Evolutionary conservation across 1,140 invertebrate species (phyloP).

Genomic region (Brachionus calyciflorus): DNA sequence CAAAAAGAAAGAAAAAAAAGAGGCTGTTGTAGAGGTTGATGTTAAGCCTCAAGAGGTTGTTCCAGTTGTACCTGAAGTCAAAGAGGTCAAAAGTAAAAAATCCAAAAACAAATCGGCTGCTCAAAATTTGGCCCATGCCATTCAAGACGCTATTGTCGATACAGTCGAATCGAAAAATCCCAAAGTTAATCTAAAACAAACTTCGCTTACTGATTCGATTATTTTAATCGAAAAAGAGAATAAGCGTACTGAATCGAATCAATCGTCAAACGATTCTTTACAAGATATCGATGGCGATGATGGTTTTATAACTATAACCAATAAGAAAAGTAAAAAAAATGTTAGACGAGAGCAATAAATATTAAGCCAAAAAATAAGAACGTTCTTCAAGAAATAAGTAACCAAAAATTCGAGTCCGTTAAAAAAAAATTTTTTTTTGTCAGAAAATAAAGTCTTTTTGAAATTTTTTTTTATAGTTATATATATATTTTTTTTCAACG

Average conservation of each 20-base stretch:
- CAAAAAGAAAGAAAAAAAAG: conserved; percentile 1
- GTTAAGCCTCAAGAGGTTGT: neutral
- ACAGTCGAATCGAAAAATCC: conserved; percentile 1
- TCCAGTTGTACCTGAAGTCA: neutral
- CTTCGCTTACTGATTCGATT: conserved; percentile 33
- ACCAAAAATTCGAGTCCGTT: too few species aligned
- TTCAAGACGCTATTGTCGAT: conserved; percentile 30
- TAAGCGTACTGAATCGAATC: conserved; percentile 17
- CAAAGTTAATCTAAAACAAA: conserved; percentile 16
- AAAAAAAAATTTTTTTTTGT: too few species aligned
- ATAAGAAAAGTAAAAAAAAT: conserved; percentile 18
- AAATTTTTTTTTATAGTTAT: conserved; percentile 14
- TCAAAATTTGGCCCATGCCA: neutral
- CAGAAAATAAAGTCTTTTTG: conserved; percentile 8
- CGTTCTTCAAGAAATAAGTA: too few species aligned
- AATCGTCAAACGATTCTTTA: conserved; percentile 31
- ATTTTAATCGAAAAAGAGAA: conserved; percentile 38
- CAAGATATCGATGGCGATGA: conserved; percentile 36
- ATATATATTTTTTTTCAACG: neutral
- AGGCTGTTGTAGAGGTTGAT: neutral
- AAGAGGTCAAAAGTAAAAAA: neutral
- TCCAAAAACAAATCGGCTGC: neutral
- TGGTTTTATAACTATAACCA: conserved; percentile 38
- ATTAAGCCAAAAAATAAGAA: too few species aligned
- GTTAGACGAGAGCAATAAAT: conserved; percentile 40